phyloP scores from a whole-genome alignment of 2,113 vertebrate species.

The Patagioenas fasciata region DNA sequence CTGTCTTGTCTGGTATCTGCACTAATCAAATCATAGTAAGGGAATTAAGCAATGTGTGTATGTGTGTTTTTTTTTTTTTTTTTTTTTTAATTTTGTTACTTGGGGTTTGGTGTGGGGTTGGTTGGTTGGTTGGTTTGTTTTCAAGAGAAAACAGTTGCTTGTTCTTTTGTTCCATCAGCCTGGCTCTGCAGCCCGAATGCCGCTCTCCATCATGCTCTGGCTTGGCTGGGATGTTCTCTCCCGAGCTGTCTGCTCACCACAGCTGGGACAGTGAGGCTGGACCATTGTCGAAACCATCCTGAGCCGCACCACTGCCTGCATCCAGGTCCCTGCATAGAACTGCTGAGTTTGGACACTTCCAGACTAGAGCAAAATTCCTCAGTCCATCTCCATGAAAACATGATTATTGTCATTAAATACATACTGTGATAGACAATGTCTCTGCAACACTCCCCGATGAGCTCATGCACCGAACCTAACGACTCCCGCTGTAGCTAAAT shows the following conservation, averaged over 20 bases:
- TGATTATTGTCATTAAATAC: background rate
- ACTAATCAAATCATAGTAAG: background rate
- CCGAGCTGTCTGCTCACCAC: background rate
- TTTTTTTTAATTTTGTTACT: no score
- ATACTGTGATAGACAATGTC: background rate
- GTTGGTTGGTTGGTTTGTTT: background rate
- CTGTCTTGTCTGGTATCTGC: background rate
- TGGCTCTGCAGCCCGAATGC: background rate
- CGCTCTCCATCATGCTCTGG: background rate
- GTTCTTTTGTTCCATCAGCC: background rate
- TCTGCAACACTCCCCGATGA: background rate
- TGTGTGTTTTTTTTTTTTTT: no score
- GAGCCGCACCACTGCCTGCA: accelerated
- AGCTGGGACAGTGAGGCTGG: background rate
- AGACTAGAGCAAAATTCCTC: background rate
- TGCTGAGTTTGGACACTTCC: background rate
- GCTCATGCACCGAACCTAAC: background rate
- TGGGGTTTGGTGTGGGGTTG: no score
- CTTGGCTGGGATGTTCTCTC: background rate
- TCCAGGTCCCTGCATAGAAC: background rate
- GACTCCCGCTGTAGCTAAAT: conserved; percentile 1
- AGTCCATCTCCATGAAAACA: background rate
- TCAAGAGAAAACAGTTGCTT: background rate
- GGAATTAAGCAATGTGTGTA: background rate
- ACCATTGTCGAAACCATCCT: background rate